Conservation (phyloP, 2,113 vertebrate species). For the Solea senegalensis region DNA sequence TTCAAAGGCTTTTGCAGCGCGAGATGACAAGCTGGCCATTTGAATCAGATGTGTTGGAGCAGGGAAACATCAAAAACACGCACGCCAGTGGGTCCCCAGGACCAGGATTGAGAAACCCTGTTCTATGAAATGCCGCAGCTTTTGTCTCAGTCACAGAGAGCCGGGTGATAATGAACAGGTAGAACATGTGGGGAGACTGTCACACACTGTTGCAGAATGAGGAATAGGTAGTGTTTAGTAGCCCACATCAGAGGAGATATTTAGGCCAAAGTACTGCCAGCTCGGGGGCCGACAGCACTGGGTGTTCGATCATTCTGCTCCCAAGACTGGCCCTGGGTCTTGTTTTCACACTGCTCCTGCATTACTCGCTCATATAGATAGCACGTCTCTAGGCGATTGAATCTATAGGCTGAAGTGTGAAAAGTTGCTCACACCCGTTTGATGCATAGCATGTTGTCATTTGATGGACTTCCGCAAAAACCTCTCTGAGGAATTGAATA, state of each 20-base stretch:
- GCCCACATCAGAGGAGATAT: constrained; percentile 47
- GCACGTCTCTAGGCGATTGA: constrained; percentile 23
- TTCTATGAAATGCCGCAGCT: constrained; percentile 59
- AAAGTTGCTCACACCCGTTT: constrained; percentile 63
- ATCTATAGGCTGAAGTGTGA: constrained; percentile 62
- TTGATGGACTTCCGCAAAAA: constrained; percentile 12
- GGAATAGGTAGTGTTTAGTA: constrained; percentile 52
- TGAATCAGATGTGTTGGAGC: too few relatives aligned
- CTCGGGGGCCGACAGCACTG: constrained; percentile 41
- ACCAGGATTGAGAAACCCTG: too few relatives aligned
- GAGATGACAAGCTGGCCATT: too few relatives aligned
- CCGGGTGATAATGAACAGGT: constrained; percentile 44
- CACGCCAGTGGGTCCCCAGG: too few relatives aligned
- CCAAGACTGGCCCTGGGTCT: constrained; percentile 32
- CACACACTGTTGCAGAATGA: constrained; percentile 21
- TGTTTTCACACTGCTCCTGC: constrained; percentile 60
- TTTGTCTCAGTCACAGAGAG: constrained; percentile 45
- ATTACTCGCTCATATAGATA: constrained; percentile 55
- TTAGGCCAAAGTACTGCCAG: constrained; percentile 36
- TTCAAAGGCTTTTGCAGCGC: too few relatives aligned
- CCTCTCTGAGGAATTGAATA: background rate
- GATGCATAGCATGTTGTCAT: constrained; percentile 48
- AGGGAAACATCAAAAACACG: too few relatives aligned
- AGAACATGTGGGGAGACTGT: constrained; percentile 3
- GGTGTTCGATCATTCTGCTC: constrained; percentile 53